Base-by-base conservation (phyloP, 2,888 invertebrate genomes). In the Brenthis hecate region DNA sequence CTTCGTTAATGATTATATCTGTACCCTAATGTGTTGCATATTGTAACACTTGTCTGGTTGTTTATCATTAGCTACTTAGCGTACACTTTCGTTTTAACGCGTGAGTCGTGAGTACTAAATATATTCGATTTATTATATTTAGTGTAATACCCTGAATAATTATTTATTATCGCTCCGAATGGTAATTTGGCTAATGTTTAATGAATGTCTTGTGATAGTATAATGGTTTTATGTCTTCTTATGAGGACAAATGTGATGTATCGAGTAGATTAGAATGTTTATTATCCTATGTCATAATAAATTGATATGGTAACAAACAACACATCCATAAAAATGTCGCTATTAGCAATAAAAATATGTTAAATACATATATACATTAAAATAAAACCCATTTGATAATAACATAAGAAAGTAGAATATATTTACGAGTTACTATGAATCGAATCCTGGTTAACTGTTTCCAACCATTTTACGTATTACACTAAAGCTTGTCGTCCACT, bases 71-170 rank as follows among this genome's bases (percentile, higher is more conserved):
- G 70, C 74, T 73, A 73, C 76, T 73, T 75, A 61, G 54, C 28
- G 48, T 55, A 66, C 60, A 61, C 76, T 77, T 75, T 77, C 73
- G 66, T 73, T 72, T 72, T 73, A 78, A 72, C 74, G 74, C 77
- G 75, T 43, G 72, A 79, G 70, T 88, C 89, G 89, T 89, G 88
- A 86, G 81, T 73, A 78, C 82, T 83, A 86, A 88, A 88, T 88
- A 83, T 80, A 75, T 69, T 76, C 82, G 78, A 89, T 89, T 88
- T 88, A 86, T 87, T 82, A 86, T 80, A 78, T 77, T 75, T 75
- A 71, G 74, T 82, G 81, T 85, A 85, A 84, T 56, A 36, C n/a
- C 51, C 50, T 16, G n/a, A 36, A n/a, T 62, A 62, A 62, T 51
- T 67, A 67, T 67, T 67, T 67, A 62, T 51, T 56, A 56, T 56